Percentiles rank a stretch among this genome's conserved stretches.
Evolutionary conservation across 2,113 vertebrate species (phyloP).

Genomic region (Bubalus kerabau): DNA sequence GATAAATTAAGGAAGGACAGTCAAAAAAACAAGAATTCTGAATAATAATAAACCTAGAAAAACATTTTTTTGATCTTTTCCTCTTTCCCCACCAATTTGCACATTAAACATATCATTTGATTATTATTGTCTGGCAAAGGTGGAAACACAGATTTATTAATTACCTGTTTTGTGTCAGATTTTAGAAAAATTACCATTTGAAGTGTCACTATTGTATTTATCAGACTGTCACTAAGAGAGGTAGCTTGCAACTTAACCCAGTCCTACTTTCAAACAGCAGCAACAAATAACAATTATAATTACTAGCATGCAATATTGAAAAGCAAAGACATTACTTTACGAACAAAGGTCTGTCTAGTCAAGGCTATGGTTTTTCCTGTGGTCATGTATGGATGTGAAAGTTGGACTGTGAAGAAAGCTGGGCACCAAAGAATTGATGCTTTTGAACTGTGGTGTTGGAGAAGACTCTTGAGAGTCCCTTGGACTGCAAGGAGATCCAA

Average conservation of each 20-base stretch:
- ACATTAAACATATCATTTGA: not conserved
- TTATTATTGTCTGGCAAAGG: not conserved
- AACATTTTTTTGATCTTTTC: not conserved
- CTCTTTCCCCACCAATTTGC: not conserved
- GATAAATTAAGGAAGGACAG: not conserved
- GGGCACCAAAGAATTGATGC: no score
- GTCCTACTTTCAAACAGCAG: not conserved
- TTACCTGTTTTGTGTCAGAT: not conserved
- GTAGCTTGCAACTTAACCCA: not conserved
- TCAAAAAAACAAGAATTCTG: accelerated
- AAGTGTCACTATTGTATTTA: not conserved
- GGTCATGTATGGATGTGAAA: no score
- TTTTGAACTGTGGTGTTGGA: no score
- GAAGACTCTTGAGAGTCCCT: no score
- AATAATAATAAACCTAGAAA: not conserved
- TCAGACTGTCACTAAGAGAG: not conserved
- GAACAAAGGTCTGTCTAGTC: no score
- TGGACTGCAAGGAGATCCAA: no score
- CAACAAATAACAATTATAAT: not conserved
- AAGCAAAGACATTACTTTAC: no score
- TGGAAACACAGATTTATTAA: not conserved
- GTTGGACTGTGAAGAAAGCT: no score
- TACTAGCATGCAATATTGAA: no score
- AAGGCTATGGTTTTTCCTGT: no score
- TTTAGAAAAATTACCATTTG: not conserved